Evolutionary conservation across 2,888 invertebrate genomes (phyloP).

Genomic region (Drosophila mettleri): DNA sequence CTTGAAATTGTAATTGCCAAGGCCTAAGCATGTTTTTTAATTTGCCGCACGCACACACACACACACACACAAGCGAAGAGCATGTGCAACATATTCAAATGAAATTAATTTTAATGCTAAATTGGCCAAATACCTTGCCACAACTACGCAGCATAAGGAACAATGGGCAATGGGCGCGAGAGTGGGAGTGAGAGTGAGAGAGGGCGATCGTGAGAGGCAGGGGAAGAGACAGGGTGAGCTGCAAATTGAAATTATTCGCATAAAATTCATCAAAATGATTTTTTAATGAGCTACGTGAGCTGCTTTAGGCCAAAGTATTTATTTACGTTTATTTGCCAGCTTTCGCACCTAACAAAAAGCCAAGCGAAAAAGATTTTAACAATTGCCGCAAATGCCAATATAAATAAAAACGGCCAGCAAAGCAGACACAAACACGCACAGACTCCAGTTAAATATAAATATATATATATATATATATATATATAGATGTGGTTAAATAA

Average conservation of each 20-base stretch:
- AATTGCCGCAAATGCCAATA: conserved; percentile 58
- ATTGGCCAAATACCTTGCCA: conserved; percentile 41
- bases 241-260: not conserved
- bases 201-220: not conserved
- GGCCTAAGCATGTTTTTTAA: conserved; percentile 42
- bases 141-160: conserved; percentile 2
- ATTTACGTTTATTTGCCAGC: conserved; percentile 52
- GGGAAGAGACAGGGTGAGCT: not conserved
- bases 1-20: conserved; percentile 76
- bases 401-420: conserved; percentile 55
- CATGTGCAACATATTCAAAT: conserved; percentile 41
- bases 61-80: not conserved
- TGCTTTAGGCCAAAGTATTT: conserved; percentile 38
- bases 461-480: not conserved
- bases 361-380: conserved; percentile 43
- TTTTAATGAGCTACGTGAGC: conserved; percentile 71
- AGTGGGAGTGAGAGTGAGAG: not conserved
- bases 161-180: not conserved
- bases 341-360: conserved; percentile 69
- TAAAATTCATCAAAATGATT: conserved; percentile 76
- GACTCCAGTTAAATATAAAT: conserved; percentile 1
- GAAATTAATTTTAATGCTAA: conserved; percentile 66
- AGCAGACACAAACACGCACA: conserved; percentile 19
- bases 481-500: not conserved
- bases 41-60: conserved; percentile 5